Percentiles rank a stretch among this genome's conserved stretches.
Evolutionary conservation across 2,797 vertebrate species (phyloP).

Genomic region (Todus mexicanus): DNA sequence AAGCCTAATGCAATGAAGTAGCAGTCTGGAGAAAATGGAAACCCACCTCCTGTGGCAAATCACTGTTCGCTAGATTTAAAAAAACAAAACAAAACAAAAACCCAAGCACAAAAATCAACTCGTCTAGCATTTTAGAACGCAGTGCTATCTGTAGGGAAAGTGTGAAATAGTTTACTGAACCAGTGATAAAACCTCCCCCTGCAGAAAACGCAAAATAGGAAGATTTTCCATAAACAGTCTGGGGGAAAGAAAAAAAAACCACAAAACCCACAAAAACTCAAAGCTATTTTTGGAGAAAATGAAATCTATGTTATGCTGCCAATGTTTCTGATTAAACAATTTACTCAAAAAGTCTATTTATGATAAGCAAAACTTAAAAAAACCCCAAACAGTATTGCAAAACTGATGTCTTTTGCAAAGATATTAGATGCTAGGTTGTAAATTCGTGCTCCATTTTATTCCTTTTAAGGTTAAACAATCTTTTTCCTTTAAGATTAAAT

Average conservation of each 20-base stretch:
- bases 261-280: neutral
- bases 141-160: neutral
- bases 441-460: neutral
- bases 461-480: constrained; percentile 6
- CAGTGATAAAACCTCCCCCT: neutral
- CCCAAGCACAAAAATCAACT: no score
- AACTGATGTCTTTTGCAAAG: neutral
- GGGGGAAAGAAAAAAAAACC: neutral
- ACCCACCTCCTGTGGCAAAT: neutral
- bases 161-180: neutral
- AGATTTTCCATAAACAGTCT: neutral
- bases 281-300: neutral
- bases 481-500: neutral
- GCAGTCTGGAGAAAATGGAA: neutral
- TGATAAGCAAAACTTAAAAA: neutral
- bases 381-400: neutral
- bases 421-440: neutral
- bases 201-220: neutral
- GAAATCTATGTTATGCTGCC: neutral
- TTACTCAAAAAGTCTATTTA: neutral
- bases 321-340: neutral
- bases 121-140: neutral
- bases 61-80: neutral
- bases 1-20: neutral
- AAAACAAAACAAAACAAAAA: no score